Percentiles rank a stretch among this genome's conserved stretches.
These are phyloP conservation scores for Ditylenchus weischeri DNA, from an alignment of 2,888 invertebrate species.

Conservation along the genomic window DNA sequence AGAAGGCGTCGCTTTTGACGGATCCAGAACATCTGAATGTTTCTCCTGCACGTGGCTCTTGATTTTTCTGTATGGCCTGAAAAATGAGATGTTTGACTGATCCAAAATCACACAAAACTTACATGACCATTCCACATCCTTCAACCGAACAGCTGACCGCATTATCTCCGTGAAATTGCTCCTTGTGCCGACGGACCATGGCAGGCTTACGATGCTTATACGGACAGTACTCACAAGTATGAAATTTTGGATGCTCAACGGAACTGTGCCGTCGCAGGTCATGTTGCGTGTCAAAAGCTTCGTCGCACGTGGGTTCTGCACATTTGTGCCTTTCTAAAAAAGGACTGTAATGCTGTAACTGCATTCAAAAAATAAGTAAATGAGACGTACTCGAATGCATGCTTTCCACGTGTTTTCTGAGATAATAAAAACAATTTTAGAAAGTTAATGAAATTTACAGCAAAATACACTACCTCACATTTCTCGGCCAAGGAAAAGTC, in stretches of 20 bases:
- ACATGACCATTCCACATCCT: background rate
- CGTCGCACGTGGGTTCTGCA: background rate
- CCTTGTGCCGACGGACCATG: constrained; percentile 20
- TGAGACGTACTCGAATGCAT: no score
- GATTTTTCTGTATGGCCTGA: constrained; percentile 14
- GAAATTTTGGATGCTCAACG: background rate
- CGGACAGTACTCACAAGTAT: constrained; percentile 16
- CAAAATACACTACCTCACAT: no score
- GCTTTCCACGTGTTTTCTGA: no score
- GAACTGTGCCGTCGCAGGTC: constrained; percentile 14
- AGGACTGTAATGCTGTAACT: background rate
- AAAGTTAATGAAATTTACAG: no score
- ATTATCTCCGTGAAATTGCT: constrained; percentile 20
- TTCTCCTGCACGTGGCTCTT: constrained; percentile 17
- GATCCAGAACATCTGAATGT: constrained; percentile 9
- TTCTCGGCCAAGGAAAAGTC: no score
- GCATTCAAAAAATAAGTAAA: no score
- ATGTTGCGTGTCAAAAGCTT: constrained; percentile 6
- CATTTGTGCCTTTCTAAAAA: constrained; percentile 10
- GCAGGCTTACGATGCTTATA: constrained; percentile 17
- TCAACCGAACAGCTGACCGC: constrained; percentile 7
- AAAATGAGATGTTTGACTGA: constrained; percentile 2
- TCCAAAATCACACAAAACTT: background rate
- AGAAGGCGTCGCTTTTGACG: constrained; percentile 9
- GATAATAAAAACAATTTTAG: no score